Conservation (phyloP, 1,140 invertebrate genomes). For the Cryptotermes secundus region DNA sequence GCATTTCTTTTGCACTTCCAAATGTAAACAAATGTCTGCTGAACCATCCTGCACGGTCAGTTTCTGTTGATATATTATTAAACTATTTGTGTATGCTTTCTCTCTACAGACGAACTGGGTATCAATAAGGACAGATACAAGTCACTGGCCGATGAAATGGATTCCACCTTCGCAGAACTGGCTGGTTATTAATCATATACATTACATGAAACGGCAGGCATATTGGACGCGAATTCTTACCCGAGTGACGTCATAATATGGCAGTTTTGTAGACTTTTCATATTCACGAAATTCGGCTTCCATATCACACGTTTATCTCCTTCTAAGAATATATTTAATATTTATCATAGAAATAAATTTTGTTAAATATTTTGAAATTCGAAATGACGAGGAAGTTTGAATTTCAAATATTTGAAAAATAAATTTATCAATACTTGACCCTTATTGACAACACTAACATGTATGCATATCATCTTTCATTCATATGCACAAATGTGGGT, state of each 20-base stretch:
- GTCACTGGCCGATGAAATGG: conserved; percentile 92
- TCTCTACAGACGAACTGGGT: conserved; percentile 86
- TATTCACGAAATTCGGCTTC: not conserved
- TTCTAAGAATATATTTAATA: not conserved
- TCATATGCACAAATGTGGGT: not conserved
- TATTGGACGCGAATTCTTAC: too few relatives aligned
- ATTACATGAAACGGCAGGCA: not conserved
- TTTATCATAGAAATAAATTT: not conserved
- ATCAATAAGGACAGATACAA: conserved; percentile 99
- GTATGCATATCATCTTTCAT: not conserved
- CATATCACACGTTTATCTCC: not conserved
- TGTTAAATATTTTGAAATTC: not conserved
- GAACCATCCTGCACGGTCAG: too few relatives aligned
- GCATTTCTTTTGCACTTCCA: not conserved
- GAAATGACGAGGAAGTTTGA: not conserved
- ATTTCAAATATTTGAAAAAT: conserved; percentile 1
- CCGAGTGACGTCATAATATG: not conserved
- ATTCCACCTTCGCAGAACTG: conserved; percentile 96
- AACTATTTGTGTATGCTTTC: not conserved
- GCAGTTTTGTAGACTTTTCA: conserved; percentile 1
- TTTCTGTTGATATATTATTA: not conserved
- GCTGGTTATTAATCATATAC: conserved; percentile 60
- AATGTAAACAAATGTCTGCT: not conserved
- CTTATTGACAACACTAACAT: not conserved
- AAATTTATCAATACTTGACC: not conserved